A percentile compares a stretch with the other conserved stretches of the same genome.
Conservation (phyloP, 2,797 vertebrate genomes). For the Thunnus albacares region DNA sequence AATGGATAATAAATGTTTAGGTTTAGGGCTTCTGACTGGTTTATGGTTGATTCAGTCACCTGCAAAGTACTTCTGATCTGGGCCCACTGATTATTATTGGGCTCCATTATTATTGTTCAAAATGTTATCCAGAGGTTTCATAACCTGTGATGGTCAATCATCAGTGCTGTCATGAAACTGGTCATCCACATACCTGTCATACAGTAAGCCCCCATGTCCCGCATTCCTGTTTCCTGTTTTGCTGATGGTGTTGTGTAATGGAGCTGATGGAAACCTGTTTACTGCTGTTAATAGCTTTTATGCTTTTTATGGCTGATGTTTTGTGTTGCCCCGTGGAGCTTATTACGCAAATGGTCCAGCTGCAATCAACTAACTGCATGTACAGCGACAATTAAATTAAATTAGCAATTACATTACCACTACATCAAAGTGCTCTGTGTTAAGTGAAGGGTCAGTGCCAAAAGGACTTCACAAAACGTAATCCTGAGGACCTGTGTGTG, state of each 20-base stretch:
- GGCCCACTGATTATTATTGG: not conserved
- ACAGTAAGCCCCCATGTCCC: not conserved
- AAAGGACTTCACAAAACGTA: slow-evolving; percentile 59
- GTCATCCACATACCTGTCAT: not conserved
- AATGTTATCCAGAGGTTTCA: not conserved
- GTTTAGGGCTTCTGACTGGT: not conserved
- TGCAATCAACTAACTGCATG: slow-evolving; percentile 78
- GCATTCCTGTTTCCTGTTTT: slow-evolving; percentile 22
- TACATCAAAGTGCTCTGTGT: slow-evolving; percentile 77
- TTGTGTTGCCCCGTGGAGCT: slow-evolving; percentile 59
- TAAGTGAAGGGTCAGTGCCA: slow-evolving; percentile 74
- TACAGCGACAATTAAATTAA: slow-evolving; percentile 80
- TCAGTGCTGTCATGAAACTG: not conserved
- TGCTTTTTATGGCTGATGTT: slow-evolving; percentile 74
- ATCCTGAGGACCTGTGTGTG: slow-evolving; percentile 44
- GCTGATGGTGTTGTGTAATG: slow-evolving; percentile 64
- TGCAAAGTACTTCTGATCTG: not conserved
- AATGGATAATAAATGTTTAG: not conserved
- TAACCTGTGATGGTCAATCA: not conserved
- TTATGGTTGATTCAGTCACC: not conserved
- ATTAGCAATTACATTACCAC: slow-evolving; percentile 81
- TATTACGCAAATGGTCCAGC: slow-evolving; percentile 78
- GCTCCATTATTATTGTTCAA: not conserved
- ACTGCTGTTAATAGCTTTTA: slow-evolving; percentile 75
- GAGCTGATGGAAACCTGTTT: slow-evolving; percentile 70